Evolutionary conservation across 1,140 invertebrate species (phyloP).

Genomic region (Tachypleus tridentatus): DNA sequence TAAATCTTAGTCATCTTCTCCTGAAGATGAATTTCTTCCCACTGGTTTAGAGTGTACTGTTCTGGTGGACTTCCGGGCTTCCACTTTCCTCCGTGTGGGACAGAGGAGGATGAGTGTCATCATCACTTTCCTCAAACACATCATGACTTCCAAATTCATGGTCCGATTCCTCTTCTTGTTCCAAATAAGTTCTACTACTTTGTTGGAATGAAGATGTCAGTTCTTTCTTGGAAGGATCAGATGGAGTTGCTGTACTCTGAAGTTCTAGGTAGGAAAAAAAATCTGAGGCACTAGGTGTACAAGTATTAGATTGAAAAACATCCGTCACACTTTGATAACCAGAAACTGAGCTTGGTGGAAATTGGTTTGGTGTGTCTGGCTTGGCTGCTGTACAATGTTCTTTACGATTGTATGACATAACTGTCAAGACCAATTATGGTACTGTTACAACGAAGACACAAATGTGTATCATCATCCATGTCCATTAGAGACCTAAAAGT

Average conservation of each 20-base stretch:
- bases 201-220: no score
- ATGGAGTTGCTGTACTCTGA: slow-evolving; percentile 52
- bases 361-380: not conserved
- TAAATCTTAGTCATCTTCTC: no score
- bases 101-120: slow-evolving; percentile 10
- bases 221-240: slow-evolving; percentile 1
- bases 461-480: slow-evolving; percentile 62
- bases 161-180: no score
- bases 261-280: slow-evolving; percentile 64
- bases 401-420: slow-evolving; percentile 67
- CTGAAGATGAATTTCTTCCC: slow-evolving; percentile 5
- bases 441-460: slow-evolving; percentile 69
- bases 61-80: slow-evolving; percentile 39
- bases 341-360: no score
- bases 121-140: no score
- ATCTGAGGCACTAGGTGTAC: slow-evolving; percentile 29
- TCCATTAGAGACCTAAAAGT: slow-evolving; percentile 13
- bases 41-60: slow-evolving; percentile 32
- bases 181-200: no score
- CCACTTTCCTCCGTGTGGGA: slow-evolving; percentile 62
- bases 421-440: slow-evolving; percentile 66
- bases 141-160: no score
- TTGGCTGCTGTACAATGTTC: slow-evolving; percentile 38
- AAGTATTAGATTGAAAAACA: slow-evolving; percentile 7
- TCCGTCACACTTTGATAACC: no score